Evolutionary conservation across 1,140 invertebrate species (phyloP).

Genomic region (Eupeodes corollae): DNA sequence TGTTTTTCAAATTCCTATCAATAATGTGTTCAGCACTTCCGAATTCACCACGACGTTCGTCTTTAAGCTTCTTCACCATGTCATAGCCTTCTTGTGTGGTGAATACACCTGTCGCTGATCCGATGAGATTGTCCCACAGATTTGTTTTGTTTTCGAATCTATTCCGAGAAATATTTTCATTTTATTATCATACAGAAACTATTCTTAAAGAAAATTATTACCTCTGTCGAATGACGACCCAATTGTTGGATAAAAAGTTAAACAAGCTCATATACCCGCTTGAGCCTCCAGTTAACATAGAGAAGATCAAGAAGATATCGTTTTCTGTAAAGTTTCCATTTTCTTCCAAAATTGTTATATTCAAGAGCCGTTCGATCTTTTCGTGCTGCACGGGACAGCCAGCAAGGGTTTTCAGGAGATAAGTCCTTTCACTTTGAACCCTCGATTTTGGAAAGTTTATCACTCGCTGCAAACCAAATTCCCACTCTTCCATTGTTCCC

Average conservation of each 20-base stretch:
- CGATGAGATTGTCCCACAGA: conserved; percentile 59
- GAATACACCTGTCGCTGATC: conserved; percentile 56
- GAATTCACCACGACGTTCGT: conserved; percentile 46
- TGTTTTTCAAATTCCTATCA: conserved; percentile 52
- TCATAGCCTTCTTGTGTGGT: conserved; percentile 57
- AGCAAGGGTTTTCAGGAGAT: conserved; percentile 59
- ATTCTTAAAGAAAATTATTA: conserved; percentile 24
- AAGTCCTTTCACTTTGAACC: conserved; percentile 58
- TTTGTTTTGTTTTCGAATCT: conserved; percentile 54
- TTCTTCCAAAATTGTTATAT: conserved; percentile 51
- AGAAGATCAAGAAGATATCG: conserved; percentile 59
- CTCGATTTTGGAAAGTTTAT: conserved; percentile 56
- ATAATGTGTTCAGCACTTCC: conserved; percentile 54
- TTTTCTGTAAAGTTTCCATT: conserved; percentile 59
- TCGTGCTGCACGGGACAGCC: conserved; percentile 55
- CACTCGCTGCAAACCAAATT: conserved; percentile 61
- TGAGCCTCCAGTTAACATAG: conserved; percentile 52
- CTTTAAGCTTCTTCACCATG: conserved; percentile 50
- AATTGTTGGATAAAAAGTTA: conserved; percentile 53
- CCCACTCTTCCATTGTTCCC: conserved; percentile 63
- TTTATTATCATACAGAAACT: not conserved
- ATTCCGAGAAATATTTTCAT: conserved; percentile 9
- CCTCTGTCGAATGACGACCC: conserved; percentile 51
- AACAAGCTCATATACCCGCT: conserved; percentile 57
- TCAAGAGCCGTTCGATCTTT: conserved; percentile 55